Evolutionary conservation across 2,113 vertebrate species (phyloP), one percentile per base, ranked within the genome.

Genomic region (Odocoileus virginianus): DNA sequence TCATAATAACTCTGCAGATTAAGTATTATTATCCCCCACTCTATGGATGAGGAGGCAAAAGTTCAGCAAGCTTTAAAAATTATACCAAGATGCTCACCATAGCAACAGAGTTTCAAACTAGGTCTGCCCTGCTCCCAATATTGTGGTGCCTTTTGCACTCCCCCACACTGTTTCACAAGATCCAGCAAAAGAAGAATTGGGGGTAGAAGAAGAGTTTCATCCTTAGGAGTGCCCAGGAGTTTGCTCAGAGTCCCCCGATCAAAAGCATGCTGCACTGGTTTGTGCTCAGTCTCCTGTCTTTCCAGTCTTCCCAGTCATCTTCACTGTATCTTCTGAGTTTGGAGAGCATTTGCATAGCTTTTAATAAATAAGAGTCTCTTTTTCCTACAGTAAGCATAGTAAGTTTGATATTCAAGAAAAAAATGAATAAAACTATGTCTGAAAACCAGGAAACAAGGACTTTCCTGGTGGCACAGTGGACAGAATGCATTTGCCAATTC

Each of bases 301-400:
- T 6, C 71, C 36, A 4, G 27, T 27, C 54, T 50, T 57, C 4
- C 12, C 36, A 14, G 45, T n/a, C 71, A 57, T 54, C 21, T 60
- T 19, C 6, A 14, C 8, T 1, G 6, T 14, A 50, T 58, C 47
- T 33, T 95, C 47, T 55, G 60, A 90, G 82, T 40, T 3, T n/a
- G 28, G 40, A 86, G 78, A 58, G 10, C 11, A 17, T 81, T 50
- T 55, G 45, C 43, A 19, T 25, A 7, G 10, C 3, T 60, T 95
- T 91, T 91, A 88, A 36, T 36, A 82, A 90, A 89, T 12, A 92
- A 71, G 57, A n/a, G 28, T 71, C 25, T 52, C 43, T 45, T 82
- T 57, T 30, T 36, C 19, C 23, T 54, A 60, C 10, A 88, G 23
- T 27, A 81, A 76, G n/a, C 23, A 16, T 30, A 58, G 43, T 50